Base-by-base conservation (phyloP, 2,888 invertebrate species). In the Phragmatobia fuliginosa region DNA sequence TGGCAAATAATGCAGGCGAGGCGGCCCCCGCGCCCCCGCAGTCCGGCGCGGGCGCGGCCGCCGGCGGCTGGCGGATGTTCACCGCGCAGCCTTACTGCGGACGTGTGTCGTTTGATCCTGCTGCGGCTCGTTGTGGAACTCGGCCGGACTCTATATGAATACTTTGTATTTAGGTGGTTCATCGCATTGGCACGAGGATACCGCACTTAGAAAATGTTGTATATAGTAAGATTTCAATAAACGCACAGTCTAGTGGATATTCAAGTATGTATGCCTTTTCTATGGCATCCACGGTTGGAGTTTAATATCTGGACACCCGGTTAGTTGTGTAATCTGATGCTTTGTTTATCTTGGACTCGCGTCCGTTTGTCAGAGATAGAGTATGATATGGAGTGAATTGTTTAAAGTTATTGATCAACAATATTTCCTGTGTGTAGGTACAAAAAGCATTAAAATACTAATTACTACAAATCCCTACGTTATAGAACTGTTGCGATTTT, bases 1-100 rank as follows among this genome's bases (percentile, higher is more conserved):
- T 87, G 97, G 97, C 88, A 96, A 96, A 96, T 96, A 96, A 96
- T 94, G 91, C 81, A 87, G 91, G 92, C 85, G 86, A 78, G 73
- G 80, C 85, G 92, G 93, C 90, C 88, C 84, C 78, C 82, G 78
- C 76, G 80, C 76, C 77, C 69, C 84, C 70, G 66, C 66, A 31
- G 71, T 70, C 18, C 75, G 72, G 75, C 76, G 76, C 64, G 62
- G 68, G 65, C 74, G 74, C 63, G 73, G 64, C 66, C 68, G 68
- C 67, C 66, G 73, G 66, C 68, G 73, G 66, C 75, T 63, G 70
- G 76, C 78, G 72, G 68, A 52, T 10, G 75, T 62, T 60, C 70
- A 66, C 69, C 73, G 61, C 67, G 66, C 62, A 71, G 66, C 63
- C 66, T 72, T 66, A 74, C 74, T 78, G 83, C 80, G 80, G 72